Evolutionary conservation across 2,797 vertebrate genomes (phyloP), one percentile per base, ranked within the genome.

Genomic region (Pseudomugil tenellus): DNA sequence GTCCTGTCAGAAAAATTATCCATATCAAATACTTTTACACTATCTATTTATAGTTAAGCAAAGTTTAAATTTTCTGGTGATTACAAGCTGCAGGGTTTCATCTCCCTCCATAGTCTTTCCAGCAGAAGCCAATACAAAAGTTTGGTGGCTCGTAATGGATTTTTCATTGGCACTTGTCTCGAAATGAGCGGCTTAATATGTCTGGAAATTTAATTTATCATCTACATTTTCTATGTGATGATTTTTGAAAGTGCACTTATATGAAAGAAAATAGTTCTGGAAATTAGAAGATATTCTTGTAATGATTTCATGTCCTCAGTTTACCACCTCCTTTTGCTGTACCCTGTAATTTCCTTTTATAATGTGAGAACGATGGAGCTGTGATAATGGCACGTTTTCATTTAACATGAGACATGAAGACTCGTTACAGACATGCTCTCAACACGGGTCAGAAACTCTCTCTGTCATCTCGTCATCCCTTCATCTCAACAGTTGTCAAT

Each of bases 1-100:
- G 35, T 51, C 77, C 86, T 86, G 90, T 92, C 91, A 89, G 55
- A 87, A 81, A 37, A 87, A 90, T 91, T 88, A 80, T 77, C 79
- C 81, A 62, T 58, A 76, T 88, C 85, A 37, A 41, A 81, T 63
- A 55, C 69, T 81, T 68, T 67, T 67, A 81, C 75, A 74, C 12
- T 9, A 23, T 66, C 79, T 90, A 85, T 88, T 88, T 86, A 77
- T 72, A 84, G 64, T 64, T 9, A n/a, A 63, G 78, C 74, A 63
- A 67, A 69, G 74, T 77, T 73, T 28, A 69, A 80, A 77, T 81
- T 72, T 83, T 89, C 81, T 75, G 76, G 74, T 86, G 77, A 89
- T 86, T 76, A 86, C 74, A 85, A 13, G 68, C 43, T 72, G 61
- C 56, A 61, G 49, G 32, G 60, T 80, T 86, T 83, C 81, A 86